Conservation (phyloP, 2,113 vertebrate genomes). For the Aythya baeri region DNA sequence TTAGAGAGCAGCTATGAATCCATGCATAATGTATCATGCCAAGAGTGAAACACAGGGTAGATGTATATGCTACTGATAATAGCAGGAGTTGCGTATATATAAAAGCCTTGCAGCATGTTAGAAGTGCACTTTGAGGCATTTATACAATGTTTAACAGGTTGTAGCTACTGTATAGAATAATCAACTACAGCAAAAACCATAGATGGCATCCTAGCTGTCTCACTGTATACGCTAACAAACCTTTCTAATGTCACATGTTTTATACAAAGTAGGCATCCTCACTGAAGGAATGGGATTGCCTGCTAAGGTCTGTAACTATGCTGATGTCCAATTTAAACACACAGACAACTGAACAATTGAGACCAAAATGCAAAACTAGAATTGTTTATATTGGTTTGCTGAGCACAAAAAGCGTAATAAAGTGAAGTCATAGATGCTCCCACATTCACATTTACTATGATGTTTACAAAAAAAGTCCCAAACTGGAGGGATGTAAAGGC, state of each 20-base stretch:
- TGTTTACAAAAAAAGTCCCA: background rate
- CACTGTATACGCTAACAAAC: background rate
- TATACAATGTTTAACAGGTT: background rate
- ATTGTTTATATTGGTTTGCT: background rate
- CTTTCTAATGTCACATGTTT: conserved; percentile 20
- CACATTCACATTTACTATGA: background rate
- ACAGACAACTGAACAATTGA: background rate
- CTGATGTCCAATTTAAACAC: background rate
- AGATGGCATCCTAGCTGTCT: conserved; percentile 32
- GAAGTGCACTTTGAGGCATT: background rate
- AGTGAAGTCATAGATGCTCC: background rate
- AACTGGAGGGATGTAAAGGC: background rate
- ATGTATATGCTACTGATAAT: background rate
- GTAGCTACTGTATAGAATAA: background rate
- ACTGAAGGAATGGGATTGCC: background rate
- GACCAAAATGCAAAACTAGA: background rate
- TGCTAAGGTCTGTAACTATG: background rate
- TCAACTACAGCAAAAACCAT: background rate
- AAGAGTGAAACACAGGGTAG: background rate
- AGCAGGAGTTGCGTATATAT: background rate
- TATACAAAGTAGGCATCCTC: conserved; percentile 36
- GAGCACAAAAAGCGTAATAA: background rate
- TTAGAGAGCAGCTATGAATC: background rate
- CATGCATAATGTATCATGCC: background rate
- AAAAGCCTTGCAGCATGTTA: background rate